Percentiles rank a stretch among this genome's conserved stretches.
Evolutionary conservation across 1,140 invertebrate genomes (phyloP).

Genomic region (Meloidogyne exigua): DNA sequence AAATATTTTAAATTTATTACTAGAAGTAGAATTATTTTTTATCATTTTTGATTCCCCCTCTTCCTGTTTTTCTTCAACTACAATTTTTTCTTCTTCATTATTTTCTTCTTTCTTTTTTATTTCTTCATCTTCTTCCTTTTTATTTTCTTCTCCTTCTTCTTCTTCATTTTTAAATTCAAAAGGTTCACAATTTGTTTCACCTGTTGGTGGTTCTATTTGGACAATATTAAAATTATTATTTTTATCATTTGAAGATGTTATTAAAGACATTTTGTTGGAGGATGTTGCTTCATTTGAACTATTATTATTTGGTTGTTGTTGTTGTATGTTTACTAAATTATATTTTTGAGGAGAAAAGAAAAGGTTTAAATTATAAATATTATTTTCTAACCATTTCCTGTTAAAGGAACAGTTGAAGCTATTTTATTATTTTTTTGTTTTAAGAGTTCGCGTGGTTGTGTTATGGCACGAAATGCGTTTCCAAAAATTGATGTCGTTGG

Average conservation of each 20-base stretch:
- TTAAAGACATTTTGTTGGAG: neutral
- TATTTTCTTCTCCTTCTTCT: neutral
- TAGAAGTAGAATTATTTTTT: neutral
- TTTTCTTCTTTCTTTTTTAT: neutral
- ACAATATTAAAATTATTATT: neutral
- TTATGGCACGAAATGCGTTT: slow-evolving; percentile 4
- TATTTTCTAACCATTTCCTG: neutral
- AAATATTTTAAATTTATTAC: neutral
- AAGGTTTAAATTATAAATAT: neutral
- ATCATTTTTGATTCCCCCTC: neutral
- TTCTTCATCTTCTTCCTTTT: neutral
- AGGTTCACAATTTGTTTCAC: neutral
- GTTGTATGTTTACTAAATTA: neutral
- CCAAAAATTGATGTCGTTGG: slow-evolving; percentile 8
- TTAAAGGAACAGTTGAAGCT: neutral
- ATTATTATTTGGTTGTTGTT: too few relatives aligned
- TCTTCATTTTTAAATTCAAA: neutral
- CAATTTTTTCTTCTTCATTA: neutral
- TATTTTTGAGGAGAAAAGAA: neutral
- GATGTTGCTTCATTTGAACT: too few relatives aligned
- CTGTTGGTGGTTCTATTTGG: neutral
- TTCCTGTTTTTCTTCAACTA: too few relatives aligned
- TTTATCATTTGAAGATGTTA: neutral
- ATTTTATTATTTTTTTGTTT: slow-evolving; percentile 3
- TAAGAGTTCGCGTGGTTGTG: neutral